Evolutionary conservation across 2,888 invertebrate genomes (phyloP), one percentile per base, ranked within the genome.

Genomic region (Cosmia pyralina): DNA sequence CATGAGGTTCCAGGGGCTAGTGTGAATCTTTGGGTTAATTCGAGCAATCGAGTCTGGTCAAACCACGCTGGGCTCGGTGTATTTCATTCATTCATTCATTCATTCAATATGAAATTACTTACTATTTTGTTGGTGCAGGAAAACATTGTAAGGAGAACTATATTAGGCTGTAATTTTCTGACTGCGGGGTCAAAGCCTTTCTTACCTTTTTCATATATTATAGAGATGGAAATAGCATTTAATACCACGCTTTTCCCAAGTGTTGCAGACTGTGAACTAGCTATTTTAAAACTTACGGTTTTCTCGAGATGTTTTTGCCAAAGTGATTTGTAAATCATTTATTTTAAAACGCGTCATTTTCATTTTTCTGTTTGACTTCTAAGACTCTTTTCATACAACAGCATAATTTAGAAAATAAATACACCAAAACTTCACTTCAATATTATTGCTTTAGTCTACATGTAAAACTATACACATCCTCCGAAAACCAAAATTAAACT

Each of bases 381-480:
- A 60, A 15, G 15, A 8, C 10, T 34, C 10, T n/a, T 68, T 34
- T 17, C 34, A 57, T 28, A 7, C 8, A 48, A 59, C 2, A 34
- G 11, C n/a, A 22, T 60, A 55, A 70, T 15, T 68, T 34, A 55
- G 4, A 5, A 41, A 38, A 57, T 34, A 70, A 28, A 28, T 58
- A 41, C 19, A 52, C n/a, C 22, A 46, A 46, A 38, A 46, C 15
- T 11, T 50, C 50, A 44, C 4, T 46, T 44, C 13, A 68, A 38
- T 55, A 10, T 50, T 57, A n/a, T n/a, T n/a, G n/a, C 62, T 11
- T 11, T n/a, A 53, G 13, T 5, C 48, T 69, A n/a, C 57, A 60
- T 53, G 60, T 44, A 48, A 53, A 48, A 53, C 52, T 55, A 28
- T 50, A 50, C 13, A 57, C 34, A 69, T 69, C 53, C 50, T 63